Conservation (phyloP, 2,888 invertebrate genomes). For the Synanthedon vespiformis region DNA sequence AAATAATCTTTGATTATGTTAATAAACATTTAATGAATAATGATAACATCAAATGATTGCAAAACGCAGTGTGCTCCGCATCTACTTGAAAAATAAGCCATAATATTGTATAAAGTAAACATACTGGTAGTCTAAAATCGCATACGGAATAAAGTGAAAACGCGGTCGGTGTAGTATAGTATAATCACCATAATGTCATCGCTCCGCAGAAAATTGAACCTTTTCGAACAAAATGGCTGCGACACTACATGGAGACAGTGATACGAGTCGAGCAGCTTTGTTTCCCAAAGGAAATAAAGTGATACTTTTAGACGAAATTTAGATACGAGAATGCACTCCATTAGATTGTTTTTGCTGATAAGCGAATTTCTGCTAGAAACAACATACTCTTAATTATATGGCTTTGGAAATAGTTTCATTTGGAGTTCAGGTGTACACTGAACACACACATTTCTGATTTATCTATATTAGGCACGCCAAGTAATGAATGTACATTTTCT, state of each 20-base stretch:
- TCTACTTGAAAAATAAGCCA: no score
- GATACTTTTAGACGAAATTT: slow-evolving; percentile 12
- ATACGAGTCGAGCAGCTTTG: slow-evolving; percentile 1
- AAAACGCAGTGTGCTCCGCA: no score
- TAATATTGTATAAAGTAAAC: no score
- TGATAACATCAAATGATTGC: no score
- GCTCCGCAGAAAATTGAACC: slow-evolving; percentile 38
- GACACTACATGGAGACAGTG: slow-evolving; percentile 22
- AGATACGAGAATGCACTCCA: slow-evolving; percentile 5
- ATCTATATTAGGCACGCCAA: no score
- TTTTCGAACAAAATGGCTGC: slow-evolving; percentile 34
- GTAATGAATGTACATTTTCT: no score
- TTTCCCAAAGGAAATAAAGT: slow-evolving; percentile 21
- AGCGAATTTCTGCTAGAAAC: background rate
- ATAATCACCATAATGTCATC: slow-evolving; percentile 49
- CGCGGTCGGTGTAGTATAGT: slow-evolving; percentile 5
- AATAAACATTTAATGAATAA: no score
- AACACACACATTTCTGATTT: no score
- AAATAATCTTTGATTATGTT: no score
- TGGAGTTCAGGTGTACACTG: no score
- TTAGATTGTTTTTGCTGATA: background rate
- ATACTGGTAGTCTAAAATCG: no score
- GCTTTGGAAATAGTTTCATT: background rate
- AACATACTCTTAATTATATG: slow-evolving; percentile 2
- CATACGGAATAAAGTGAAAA: no score